Conservation (phyloP, 2,797 vertebrate genomes). For the Galagoides demidoff region DNA sequence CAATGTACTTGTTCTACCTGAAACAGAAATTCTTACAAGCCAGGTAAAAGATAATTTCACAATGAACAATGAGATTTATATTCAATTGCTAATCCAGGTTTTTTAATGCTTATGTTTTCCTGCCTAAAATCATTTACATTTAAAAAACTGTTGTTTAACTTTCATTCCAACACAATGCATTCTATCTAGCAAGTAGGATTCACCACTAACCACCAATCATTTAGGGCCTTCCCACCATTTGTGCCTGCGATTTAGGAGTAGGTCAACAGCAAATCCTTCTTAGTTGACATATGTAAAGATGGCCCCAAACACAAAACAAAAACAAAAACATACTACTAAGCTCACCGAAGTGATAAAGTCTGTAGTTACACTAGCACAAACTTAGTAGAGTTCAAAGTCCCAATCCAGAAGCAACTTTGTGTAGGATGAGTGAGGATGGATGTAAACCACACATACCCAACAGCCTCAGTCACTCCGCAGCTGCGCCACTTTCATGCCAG, state of each 20-base stretch:
- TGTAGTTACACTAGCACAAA: constrained; percentile 55
- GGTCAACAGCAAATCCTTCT: constrained; percentile 71
- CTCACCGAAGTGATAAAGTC: constrained; percentile 65
- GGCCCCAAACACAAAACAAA: constrained; percentile 77
- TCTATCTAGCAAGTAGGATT: constrained; percentile 15
- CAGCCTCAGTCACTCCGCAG: background rate
- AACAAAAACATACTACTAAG: background rate
- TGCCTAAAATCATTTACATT: background rate
- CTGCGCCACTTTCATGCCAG: background rate
- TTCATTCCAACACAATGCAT: constrained; percentile 41
- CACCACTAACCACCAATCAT: constrained; percentile 49
- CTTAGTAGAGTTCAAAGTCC: constrained; percentile 38
- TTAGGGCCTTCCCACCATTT: constrained; percentile 54
- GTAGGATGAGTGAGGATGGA: background rate
- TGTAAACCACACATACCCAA: background rate
- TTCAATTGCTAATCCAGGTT: background rate
- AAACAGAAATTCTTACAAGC: background rate
- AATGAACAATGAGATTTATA: background rate
- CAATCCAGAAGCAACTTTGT: background rate
- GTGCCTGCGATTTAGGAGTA: background rate
- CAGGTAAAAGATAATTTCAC: constrained; percentile 37
- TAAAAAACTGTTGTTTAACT: background rate
- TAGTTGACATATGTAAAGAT: constrained; percentile 73
- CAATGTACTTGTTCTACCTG: background rate
- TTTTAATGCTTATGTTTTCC: constrained; percentile 29